Conservation (phyloP, 2,113 vertebrate genomes). For the Solea solea region DNA sequence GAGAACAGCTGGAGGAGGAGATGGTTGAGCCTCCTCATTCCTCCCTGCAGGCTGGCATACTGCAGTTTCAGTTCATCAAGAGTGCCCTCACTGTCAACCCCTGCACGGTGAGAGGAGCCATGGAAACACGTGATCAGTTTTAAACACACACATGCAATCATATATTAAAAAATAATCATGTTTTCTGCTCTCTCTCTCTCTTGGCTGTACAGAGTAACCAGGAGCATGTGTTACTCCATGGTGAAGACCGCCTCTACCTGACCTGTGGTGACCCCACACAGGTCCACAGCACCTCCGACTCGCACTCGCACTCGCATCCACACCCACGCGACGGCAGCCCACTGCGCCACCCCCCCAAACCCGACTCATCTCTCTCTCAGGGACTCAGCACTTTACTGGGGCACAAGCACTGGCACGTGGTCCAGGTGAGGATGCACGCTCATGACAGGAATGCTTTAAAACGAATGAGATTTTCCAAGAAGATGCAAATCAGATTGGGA, state of each 20-base stretch:
- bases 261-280: slow-evolving; percentile 93
- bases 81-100: slow-evolving; percentile 97
- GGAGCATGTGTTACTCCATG: slow-evolving; percentile 96
- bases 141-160: background rate
- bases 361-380: slow-evolving; percentile 88
- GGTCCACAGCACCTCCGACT: slow-evolving; percentile 81
- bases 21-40: slow-evolving; percentile 47
- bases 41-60: slow-evolving; percentile 84
- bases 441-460: background rate
- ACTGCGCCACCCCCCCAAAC: slow-evolving; percentile 77
- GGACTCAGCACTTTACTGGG: slow-evolving; percentile 99
- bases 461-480: too few species aligned
- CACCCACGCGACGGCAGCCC: slow-evolving; percentile 78
- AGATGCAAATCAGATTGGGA: background rate
- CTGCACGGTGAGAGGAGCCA: slow-evolving; percentile 89
- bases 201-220: slow-evolving; percentile 89
- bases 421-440: slow-evolving; percentile 86
- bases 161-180: slow-evolving; percentile 3
- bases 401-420: slow-evolving; percentile 98
- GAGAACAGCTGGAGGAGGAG: slow-evolving; percentile 59
- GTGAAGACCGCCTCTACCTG: slow-evolving; percentile 96
- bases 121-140: background rate
- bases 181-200: background rate
- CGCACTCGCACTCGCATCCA: slow-evolving; percentile 60
- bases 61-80: slow-evolving; percentile 98